These are phyloP conservation scores for Moxostoma hubbsi DNA, from an alignment of 2,797 vertebrate genomes.

Conservation along the genomic window DNA sequence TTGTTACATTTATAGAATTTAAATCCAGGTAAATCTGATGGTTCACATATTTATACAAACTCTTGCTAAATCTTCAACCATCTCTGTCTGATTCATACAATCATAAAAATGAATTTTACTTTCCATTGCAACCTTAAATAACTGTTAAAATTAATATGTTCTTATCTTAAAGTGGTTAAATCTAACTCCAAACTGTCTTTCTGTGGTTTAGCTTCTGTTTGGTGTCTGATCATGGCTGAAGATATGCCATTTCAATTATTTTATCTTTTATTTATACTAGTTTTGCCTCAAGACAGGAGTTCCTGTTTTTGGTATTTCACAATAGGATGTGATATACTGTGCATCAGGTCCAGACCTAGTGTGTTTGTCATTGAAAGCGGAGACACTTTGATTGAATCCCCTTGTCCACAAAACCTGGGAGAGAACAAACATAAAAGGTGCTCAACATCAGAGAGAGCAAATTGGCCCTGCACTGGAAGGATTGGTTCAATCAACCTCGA, in stretches of 20 bases:
- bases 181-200: background rate
- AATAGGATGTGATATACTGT: constrained; percentile 21
- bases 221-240: background rate
- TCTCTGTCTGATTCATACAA: background rate
- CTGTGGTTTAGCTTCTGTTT: background rate
- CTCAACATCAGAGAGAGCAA: constrained; percentile 81
- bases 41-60: no score
- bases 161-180: no score
- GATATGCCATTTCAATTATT: background rate
- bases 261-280: background rate
- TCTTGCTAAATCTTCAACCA: no score
- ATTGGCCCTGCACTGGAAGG: constrained; percentile 81
- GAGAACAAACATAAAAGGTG: constrained; percentile 80
- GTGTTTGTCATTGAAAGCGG: constrained; percentile 51
- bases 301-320: constrained; percentile 20
- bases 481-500: constrained; percentile 84
- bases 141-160: background rate
- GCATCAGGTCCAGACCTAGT: constrained; percentile 14
- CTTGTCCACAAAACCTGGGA: constrained; percentile 75
- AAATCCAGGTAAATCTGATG: no score
- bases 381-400: constrained; percentile 54
- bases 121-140: no score
- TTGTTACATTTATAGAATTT: no score
- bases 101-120: background rate
- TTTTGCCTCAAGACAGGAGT: background rate